Evolutionary conservation across 1,140 invertebrate species (phyloP).

Genomic region (Portunus trituberculatus): DNA sequence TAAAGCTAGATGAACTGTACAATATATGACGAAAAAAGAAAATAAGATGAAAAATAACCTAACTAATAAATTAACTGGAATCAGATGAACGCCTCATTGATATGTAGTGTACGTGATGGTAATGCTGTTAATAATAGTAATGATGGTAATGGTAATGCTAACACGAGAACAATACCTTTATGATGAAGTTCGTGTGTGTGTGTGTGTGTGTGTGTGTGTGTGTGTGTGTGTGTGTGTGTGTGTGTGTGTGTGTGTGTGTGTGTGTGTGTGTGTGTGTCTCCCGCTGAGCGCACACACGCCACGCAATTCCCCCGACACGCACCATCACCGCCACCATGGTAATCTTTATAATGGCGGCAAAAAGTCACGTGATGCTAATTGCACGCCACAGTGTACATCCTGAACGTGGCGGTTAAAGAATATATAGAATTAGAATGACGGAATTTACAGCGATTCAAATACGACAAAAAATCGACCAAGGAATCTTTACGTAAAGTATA

Average conservation of each 20-base stretch:
- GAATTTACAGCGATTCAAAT: too few relatives aligned
- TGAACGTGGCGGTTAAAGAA: too few relatives aligned
- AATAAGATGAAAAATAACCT: not conserved
- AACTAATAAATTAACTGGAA: not conserved
- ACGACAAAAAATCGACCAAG: too few relatives aligned
- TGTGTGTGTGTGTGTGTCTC: slow-evolving; percentile 15
- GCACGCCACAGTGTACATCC: too few relatives aligned
- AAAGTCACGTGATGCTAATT: too few relatives aligned
- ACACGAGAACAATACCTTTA: not conserved
- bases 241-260: slow-evolving; percentile 34
- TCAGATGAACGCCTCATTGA: too few relatives aligned
- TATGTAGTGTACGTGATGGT: not conserved
- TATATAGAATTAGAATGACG: too few relatives aligned
- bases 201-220: slow-evolving; percentile 12
- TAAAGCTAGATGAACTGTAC: too few relatives aligned
- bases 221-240: slow-evolving; percentile 27
- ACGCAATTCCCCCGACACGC: too few relatives aligned
- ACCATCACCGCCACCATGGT: too few relatives aligned
- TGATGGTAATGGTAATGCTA: not conserved
- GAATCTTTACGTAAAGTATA: too few relatives aligned
- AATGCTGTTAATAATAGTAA: not conserved
- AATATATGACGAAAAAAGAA: not conserved
- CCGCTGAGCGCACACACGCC: not conserved
- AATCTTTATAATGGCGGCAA: too few relatives aligned
- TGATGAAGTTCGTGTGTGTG: not conserved